Evolutionary conservation across 1,140 invertebrate genomes (phyloP), one percentile per base, ranked within the genome.

Genomic region (Pogonognathellus flavescens): DNA sequence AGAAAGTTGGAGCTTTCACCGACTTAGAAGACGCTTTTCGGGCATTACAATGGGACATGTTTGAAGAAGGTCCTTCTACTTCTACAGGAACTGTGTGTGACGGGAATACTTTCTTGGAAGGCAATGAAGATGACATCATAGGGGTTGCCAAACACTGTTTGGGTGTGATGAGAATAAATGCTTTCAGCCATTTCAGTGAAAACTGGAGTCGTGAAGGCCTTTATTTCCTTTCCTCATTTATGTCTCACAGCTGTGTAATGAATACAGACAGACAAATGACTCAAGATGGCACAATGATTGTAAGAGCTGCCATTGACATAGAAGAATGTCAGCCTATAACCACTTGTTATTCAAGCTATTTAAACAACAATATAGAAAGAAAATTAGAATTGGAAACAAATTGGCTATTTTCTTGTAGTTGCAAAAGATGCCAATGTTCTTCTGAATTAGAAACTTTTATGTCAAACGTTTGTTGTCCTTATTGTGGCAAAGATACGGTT

Each of bases 351-450:
- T 93, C 94, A 0, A 93, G 94, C 80, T 86, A 95, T 16, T 90
- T 96, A 7, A 95, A 95, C 94, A 94, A 94, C 10, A 96, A 94
- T 1, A 90, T 92, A 0, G 91, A 93, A 1, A 90, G 95, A 82
- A 91, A 94, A 60, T 91, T 93, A 20, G 93, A 95, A 89, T 91
- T 96, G 6, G 91, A 90, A 80, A 91, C 92, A 85, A 95, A 94
- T 3, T 96, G 96, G 92, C 92, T 94, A 89, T 96, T 96, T 89
- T 90, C 92, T 50, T 96, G 95, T 89, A 90, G 90, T 14, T 96
- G 95, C 89, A 88, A 90, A 18, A 91, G 95, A 52, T 96, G 95
- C 89, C 89, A 90, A 53, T 95, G 96, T 91, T 93, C 93, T 0
- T 93, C 93, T 70, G 95, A 92, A 89, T 85, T 88, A 83, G 88